These are phyloP conservation scores for Pterocles burchelli DNA, from an alignment of 2,113 vertebrate genomes.

Conservation along the genomic window DNA sequence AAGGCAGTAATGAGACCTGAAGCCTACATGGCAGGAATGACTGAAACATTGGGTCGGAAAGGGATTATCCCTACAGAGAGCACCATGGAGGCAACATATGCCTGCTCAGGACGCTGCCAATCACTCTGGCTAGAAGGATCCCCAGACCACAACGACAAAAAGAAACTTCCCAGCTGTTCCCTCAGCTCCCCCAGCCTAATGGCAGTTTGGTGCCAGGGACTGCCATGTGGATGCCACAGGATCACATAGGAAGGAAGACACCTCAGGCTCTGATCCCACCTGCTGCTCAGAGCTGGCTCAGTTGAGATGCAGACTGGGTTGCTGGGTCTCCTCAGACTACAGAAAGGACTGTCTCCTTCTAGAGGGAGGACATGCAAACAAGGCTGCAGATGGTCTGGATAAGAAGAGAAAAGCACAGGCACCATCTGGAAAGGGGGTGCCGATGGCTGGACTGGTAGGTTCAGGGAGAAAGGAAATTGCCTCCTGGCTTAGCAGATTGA, in stretches of 20 bases:
- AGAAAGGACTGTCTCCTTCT: neutral
- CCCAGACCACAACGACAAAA: neutral
- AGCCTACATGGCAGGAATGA: neutral
- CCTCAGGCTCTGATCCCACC: neutral
- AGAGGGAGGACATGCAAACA: neutral
- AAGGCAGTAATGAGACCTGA: neutral
- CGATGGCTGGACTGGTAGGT: neutral
- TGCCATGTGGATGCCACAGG: neutral
- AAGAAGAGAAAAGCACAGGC: neutral
- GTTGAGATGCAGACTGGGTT: rapidly evolving
- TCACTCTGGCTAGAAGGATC: neutral
- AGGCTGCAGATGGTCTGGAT: neutral
- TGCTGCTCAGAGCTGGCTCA: neutral
- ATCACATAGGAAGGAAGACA: neutral
- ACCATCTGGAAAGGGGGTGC: neutral
- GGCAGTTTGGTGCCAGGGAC: neutral
- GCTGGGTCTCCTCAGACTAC: neutral
- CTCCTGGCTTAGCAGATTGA: neutral
- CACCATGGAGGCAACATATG: neutral
- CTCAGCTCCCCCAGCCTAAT: neutral
- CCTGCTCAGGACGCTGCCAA: neutral
- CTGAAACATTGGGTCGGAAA: neutral
- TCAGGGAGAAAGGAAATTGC: neutral
- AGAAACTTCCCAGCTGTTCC: neutral
- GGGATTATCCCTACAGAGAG: neutral